Base-by-base conservation (phyloP, 1,140 invertebrate genomes). In the Macrobrachium nipponense region DNA sequence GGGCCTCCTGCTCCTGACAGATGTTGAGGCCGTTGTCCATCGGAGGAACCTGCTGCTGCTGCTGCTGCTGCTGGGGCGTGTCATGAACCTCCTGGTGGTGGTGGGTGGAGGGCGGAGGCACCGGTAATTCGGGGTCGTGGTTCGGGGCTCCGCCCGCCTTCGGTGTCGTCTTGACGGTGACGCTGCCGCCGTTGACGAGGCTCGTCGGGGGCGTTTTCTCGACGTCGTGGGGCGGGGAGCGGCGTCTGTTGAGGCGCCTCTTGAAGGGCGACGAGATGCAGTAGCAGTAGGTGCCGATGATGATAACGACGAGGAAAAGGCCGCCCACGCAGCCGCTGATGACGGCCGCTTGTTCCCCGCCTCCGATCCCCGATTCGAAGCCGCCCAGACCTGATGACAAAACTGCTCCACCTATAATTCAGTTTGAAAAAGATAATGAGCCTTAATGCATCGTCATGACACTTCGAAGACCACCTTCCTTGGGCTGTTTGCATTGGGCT, bases 241-340 rank as follows among this genome's bases (percentile, higher is more conserved):
- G 88, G 14, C 88, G 88, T 17, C 81, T 23, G 77, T 83, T 87
- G 43, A 87, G 78, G 12, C 88, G 73, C 27, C 86, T 68, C 43
- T 86, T 87, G 61, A 88, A 77, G 7, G 80, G 78, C 7, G 80
- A 68, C 0, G 88, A 85, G 2, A 88, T 58, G 68, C 88, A 88
- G 76, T 87, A 88, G 77, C 88, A 88, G 78, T 88, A 88, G 12
- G 80, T 82, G n/a, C 79, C 84, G 23, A 88, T 62, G 17, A 88
- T 36, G 20, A 88, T 27, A n/a, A 88, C 80, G 27, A 88, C 88
- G 51, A 88, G 80, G 44, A 88, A 68, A 6, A 88, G 60, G 15
- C 88, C 88, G 8, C 88, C 88, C 7, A 88, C 76, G 62, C 85
- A 87, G 2, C 88, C 88, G 27, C 84, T 87, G 68, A 88, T 88